These are phyloP conservation scores for Drosophila sucinea DNA, from an alignment of 1,140 invertebrate species.

Conservation along the genomic window DNA sequence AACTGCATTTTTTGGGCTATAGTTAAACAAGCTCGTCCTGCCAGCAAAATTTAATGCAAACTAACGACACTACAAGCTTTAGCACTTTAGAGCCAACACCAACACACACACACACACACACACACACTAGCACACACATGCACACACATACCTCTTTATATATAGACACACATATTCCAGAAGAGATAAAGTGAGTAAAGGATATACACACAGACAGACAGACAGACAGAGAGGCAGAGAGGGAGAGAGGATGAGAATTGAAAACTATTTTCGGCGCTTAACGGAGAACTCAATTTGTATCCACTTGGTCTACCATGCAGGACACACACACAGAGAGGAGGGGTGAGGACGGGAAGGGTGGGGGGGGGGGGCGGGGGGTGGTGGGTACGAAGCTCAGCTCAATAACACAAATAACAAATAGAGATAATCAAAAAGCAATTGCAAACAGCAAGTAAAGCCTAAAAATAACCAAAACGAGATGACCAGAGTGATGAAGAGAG, in stretches of 20 bases:
- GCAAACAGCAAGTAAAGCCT: slow-evolving; percentile 36
- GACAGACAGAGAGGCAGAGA: slow-evolving; percentile 1
- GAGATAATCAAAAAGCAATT: slow-evolving; percentile 72
- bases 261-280: slow-evolving; percentile 65
- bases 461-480: slow-evolving; percentile 40
- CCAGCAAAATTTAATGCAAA: slow-evolving; percentile 55
- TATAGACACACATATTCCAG: slow-evolving; percentile 3
- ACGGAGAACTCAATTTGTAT: slow-evolving; percentile 64
- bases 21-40: slow-evolving; percentile 39
- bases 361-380: background rate
- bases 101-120: slow-evolving; percentile 16
- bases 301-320: slow-evolving; percentile 38
- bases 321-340: slow-evolving; percentile 3
- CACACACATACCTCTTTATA: slow-evolving; percentile 7
- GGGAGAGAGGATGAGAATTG: slow-evolving; percentile 18
- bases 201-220: slow-evolving; percentile 10
- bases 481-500: background rate
- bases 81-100: slow-evolving; percentile 54
- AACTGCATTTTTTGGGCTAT: slow-evolving; percentile 26
- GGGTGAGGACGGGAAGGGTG: background rate
- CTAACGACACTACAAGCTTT: slow-evolving; percentile 69
- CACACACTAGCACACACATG: background rate
- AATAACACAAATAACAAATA: slow-evolving; percentile 56
- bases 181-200: slow-evolving; percentile 6
- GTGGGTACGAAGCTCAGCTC: slow-evolving; percentile 21